Evolutionary conservation across 2,797 vertebrate genomes (phyloP), one percentile per base, ranked within the genome.

Genomic region (Morus bassanus): DNA sequence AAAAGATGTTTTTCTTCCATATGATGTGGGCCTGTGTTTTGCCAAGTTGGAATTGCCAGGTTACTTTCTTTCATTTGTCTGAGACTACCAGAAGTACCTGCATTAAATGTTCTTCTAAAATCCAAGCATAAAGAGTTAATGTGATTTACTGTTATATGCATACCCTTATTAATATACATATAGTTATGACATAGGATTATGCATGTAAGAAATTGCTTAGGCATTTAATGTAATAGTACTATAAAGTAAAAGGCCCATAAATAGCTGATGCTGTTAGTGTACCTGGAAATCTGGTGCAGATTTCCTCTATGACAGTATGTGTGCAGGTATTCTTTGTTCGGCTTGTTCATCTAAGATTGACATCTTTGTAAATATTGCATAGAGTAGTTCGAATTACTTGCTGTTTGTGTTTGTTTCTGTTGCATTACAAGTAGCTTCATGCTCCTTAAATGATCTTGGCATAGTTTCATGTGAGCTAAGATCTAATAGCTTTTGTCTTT

Each of bases 351-450:
- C 48, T 57, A 28, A 88, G 79, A 85, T 69, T 86, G 79, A 48
- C 79, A 37, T 78, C 45, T 78, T 75, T 86, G 80, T 92, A 93
- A 93, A 95, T 91, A 91, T 68, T 91, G 41, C 48, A 19, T 37
- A 54, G 64, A 91, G 61, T n/a, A 77, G 35, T 77, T 91, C 74
- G 50, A 90, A 83, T 78, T 91, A 69, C 48, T 83, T 79, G 17
- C 45, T 64, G 45, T 73, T 91, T 81, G 23, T 53, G 35, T 76
- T 91, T 95, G 43, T 57, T 88, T 70, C 85, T 80, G 25, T 80
- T 93, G 63, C 45, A 39, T 83, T 89, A 19, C 56, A 87, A 74
- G 30, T 67, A 91, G 56, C 41, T 93, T 76, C 5, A 2, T 31
- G 45, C 37, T 93, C 24, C 48, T 93, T 56, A 93, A 85, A 64